These are phyloP conservation scores for Sardina pilchardus DNA, from an alignment of 2,113 vertebrate genomes.

Conservation along the genomic window DNA sequence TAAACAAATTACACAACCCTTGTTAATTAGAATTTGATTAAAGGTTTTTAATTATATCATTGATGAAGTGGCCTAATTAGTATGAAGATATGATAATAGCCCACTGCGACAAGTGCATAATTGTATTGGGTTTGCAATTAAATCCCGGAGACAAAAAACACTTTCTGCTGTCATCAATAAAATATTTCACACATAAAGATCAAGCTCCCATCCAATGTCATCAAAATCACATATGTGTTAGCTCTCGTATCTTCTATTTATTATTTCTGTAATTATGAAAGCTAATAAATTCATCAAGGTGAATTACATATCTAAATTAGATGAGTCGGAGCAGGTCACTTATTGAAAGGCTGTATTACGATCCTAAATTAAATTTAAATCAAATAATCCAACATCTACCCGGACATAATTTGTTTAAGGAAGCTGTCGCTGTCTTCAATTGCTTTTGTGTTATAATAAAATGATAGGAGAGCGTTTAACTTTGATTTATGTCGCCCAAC, in stretches of 20 bases:
- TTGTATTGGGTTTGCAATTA: constrained; percentile 73
- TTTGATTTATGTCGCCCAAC: constrained; percentile 83
- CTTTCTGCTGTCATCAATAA: constrained; percentile 80
- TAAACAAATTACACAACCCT: constrained; percentile 85
- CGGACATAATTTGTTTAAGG: constrained; percentile 85
- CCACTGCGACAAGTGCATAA: constrained; percentile 73
- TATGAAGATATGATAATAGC: constrained; percentile 85
- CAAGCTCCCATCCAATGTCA: constrained; percentile 72
- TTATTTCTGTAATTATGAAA: constrained; percentile 77
- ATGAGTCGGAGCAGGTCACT: constrained; percentile 81
- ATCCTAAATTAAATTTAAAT: constrained; percentile 89
- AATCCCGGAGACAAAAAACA: constrained; percentile 75
- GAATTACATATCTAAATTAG: constrained; percentile 84
- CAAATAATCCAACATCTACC: constrained; percentile 82
- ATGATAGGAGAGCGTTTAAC: constrained; percentile 85
- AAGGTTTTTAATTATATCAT: constrained; percentile 90
- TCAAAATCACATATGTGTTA: constrained; percentile 78
- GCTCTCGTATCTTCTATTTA: constrained; percentile 73
- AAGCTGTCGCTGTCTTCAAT: constrained; percentile 82
- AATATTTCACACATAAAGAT: constrained; percentile 77
- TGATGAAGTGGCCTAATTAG: constrained; percentile 87
- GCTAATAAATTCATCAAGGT: constrained; percentile 86
- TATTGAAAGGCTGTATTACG: constrained; percentile 80
- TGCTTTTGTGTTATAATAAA: constrained; percentile 77
- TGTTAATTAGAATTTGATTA: constrained; percentile 93